Evolutionary conservation across 2,113 vertebrate genomes (phyloP), one percentile per base, ranked within the genome.

Genomic region (Myotis lucifugus): DNA sequence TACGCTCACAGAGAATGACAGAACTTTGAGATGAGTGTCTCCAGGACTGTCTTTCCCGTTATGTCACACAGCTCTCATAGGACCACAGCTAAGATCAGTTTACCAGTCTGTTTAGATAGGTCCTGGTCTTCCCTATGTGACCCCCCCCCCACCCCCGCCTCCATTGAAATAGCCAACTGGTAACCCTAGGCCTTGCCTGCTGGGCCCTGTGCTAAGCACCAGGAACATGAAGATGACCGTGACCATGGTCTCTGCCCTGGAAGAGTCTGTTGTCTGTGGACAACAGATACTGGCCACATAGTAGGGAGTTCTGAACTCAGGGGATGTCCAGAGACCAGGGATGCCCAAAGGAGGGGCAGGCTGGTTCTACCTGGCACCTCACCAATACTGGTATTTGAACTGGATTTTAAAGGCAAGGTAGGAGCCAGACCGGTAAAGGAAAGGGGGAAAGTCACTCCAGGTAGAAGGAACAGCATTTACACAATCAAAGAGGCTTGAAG

Each of bases 381-480:
- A 9, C 3, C 2, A 29, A 90, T 54, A 42, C 27, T 9, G 14
- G 13, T 50, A 42, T 70, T 88, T 88, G 17, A 90, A 73, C n/a
- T 87, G n/a, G 17, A 17, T 37, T 85, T 73, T 85, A 42, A 88
- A 88, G 61, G 48, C 3, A 74, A 88, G 32, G n/a, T 66, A 52
- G 23, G 48, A 83, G 59, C 25, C 70, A 59, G 50, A 69, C 4
- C 59, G 19, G 6, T 72, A 73, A 93, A 74, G 25, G 81, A 17
- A 54, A 72, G 17, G 29, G 23, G 46, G 23, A 37, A n/a, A n/a
- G 40, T 21, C 25, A 34, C 5, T 27, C 29, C 21, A n/a, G 59
- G 29, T 29, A 82, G 84, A 72, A 85, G 48, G 4, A 69, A 64
- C 4, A 48, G 29, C 10, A 34, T 86, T 25, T 89, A 5, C 3